Base-by-base conservation (phyloP, 2,888 invertebrate species). In the Drosophila mulleri region DNA sequence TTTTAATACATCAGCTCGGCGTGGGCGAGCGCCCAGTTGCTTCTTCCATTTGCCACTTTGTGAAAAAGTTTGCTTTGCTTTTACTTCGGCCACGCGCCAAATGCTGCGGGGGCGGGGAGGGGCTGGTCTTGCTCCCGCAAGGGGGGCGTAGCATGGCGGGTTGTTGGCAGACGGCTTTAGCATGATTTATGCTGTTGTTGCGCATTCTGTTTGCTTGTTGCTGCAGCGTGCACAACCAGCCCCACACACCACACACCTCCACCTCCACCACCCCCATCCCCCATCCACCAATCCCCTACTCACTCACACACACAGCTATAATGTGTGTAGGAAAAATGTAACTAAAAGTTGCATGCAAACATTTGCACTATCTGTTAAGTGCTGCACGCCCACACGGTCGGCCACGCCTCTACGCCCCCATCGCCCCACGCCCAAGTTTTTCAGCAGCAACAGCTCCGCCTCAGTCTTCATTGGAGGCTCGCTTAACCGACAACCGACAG, bases 301-400 rank as follows among this genome's bases (percentile, higher is more conserved):
- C 14, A 4, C 37, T 4, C 35, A 12, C 35, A 12, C 35, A 3
- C 35, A 12, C 60, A 20, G 14, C 2, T 26, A 16, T 9, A 54
- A 42, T 54, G 37, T 26, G 50, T 26, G 44, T 9, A 12, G 63
- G 65, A 78, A 79, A 77, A 79, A 67, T 75, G 83, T 78, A 82
- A 78, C 86, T 88, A 72, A 83, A 84, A 84, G 84, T 85, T 83
- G 83, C 83, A 72, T 75, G 86, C 88, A 88, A 84, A 85, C 83
- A 84, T 88, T 84, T 83, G 72, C 78, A 45, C 72, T 78, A 78
- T 75, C 83, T 85, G 77, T 72, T 85, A 85, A 82, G 83, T 83
- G 85, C 85, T 82, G 68, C 62, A 68, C 73, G 71, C 73, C 68
- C 57, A 63, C 63, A 47, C 20, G 20, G 44, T 6, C 12, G 37